Conservation (phyloP, 2,113 vertebrate genomes). For the Ochotona curzoniae region DNA sequence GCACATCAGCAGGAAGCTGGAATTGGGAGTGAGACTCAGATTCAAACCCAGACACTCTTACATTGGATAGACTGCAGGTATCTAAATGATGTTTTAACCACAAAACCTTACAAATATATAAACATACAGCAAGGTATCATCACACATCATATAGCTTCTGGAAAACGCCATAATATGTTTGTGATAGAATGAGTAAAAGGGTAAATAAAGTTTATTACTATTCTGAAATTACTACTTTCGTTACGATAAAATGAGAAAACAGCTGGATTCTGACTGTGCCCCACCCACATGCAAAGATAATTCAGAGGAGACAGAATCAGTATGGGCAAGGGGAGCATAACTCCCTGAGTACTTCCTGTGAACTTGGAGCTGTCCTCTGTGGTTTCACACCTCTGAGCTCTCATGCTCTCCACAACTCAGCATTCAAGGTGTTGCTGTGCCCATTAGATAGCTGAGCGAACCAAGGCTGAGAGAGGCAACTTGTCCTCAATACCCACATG, state of each 20-base stretch:
- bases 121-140: background rate
- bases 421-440: background rate
- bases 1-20: no score
- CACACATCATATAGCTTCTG: background rate
- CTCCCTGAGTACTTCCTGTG: conserved; percentile 18
- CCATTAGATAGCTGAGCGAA: conserved; percentile 30
- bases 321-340: background rate
- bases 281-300: background rate
- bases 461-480: background rate
- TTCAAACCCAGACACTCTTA: no score
- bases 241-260: background rate
- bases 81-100: no score
- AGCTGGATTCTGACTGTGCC: background rate
- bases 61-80: no score
- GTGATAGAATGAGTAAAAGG: background rate
- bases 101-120: background rate
- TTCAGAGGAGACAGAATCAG: background rate
- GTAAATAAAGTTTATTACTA: background rate
- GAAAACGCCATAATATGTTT: background rate
- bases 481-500: background rate
- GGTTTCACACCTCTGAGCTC: background rate
- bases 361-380: background rate
- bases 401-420: background rate
- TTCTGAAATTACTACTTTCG: background rate
- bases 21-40: no score